Percentiles rank a stretch among this genome's conserved stretches.
Evolutionary conservation across 2,888 invertebrate genomes (phyloP).

Genomic region (Liopterus haemorrhoidalis): DNA sequence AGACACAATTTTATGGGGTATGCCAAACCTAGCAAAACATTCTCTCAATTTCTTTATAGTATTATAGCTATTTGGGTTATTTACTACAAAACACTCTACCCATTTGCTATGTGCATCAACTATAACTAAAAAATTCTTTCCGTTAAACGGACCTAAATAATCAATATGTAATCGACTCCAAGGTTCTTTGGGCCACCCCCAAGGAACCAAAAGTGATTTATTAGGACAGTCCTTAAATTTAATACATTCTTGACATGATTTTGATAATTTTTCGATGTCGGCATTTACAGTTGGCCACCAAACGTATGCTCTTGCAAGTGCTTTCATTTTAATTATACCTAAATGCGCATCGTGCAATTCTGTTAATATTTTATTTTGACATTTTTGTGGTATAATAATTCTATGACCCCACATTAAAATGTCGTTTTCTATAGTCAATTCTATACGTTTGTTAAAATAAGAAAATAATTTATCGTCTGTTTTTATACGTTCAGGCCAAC

Average conservation of each 20-base stretch:
- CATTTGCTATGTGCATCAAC: conserved; percentile 22
- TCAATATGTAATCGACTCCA: conserved; percentile 31
- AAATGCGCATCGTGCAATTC: conserved; percentile 21
- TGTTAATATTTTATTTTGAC: conserved; percentile 6
- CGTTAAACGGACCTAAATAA: conserved; percentile 23
- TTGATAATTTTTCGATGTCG: conserved; percentile 8
- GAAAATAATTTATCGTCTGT: background rate
- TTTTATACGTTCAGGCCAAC: conserved; percentile 1
- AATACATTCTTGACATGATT: conserved; percentile 20
- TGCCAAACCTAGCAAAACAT: conserved; percentile 4
- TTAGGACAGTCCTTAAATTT: conserved; percentile 17
- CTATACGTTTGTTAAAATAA: conserved; percentile 2
- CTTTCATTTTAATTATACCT: too few species aligned
- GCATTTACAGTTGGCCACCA: conserved; percentile 27
- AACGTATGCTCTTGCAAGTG: too few species aligned
- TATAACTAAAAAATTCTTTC: conserved; percentile 25
- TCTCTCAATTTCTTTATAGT: background rate
- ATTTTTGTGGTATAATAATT: background rate
- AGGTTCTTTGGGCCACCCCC: conserved; percentile 27
- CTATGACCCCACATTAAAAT: background rate
- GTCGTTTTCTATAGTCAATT: background rate
- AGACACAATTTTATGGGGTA: background rate
- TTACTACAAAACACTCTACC: conserved; percentile 3
- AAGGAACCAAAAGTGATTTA: conserved; percentile 18
- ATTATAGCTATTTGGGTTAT: background rate